Evolutionary conservation across 2,888 invertebrate species (phyloP).

Genomic region (Temnothorax unifasciatus): DNA sequence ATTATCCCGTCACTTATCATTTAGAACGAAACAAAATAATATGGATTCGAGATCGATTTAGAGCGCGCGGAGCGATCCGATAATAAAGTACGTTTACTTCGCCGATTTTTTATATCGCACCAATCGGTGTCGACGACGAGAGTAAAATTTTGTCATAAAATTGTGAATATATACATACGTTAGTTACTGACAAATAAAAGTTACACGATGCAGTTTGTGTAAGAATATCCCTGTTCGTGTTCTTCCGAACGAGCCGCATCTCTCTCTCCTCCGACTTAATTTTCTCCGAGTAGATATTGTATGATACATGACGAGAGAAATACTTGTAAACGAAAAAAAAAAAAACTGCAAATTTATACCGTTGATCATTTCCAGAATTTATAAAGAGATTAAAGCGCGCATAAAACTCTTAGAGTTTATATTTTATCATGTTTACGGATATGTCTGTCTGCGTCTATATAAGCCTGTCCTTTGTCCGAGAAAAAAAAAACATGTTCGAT

Average conservation of each 20-base stretch:
- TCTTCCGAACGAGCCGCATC: constrained; percentile 49
- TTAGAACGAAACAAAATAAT: constrained; percentile 22
- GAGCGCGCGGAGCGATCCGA: constrained; percentile 27
- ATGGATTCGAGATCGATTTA: constrained; percentile 32
- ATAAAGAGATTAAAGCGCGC: constrained; percentile 40
- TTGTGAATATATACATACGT: constrained; percentile 74
- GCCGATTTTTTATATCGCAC: constrained; percentile 74
- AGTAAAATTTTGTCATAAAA: constrained; percentile 74
- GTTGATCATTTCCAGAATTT: constrained; percentile 51
- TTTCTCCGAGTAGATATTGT: constrained; percentile 42
- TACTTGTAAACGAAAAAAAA: not conserved
- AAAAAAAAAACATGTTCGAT: constrained; percentile 46
- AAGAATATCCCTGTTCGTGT: constrained; percentile 74
- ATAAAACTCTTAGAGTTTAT: constrained; percentile 38
- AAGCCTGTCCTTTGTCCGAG: constrained; percentile 53
- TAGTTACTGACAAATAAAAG: constrained; percentile 80
- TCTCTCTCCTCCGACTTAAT: constrained; percentile 38
- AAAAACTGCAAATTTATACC: constrained; percentile 47
- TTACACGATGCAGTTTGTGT: constrained; percentile 80
- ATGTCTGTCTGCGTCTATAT: constrained; percentile 39
- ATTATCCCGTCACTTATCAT: constrained; percentile 41
- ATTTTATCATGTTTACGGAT: constrained; percentile 51
- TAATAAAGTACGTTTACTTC: constrained; percentile 45
- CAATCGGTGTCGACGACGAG: constrained; percentile 75
- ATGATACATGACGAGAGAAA: constrained; percentile 3